Evolutionary conservation across 2,888 invertebrate genomes (phyloP).

Genomic region (Arrhopalites spinosus): DNA sequence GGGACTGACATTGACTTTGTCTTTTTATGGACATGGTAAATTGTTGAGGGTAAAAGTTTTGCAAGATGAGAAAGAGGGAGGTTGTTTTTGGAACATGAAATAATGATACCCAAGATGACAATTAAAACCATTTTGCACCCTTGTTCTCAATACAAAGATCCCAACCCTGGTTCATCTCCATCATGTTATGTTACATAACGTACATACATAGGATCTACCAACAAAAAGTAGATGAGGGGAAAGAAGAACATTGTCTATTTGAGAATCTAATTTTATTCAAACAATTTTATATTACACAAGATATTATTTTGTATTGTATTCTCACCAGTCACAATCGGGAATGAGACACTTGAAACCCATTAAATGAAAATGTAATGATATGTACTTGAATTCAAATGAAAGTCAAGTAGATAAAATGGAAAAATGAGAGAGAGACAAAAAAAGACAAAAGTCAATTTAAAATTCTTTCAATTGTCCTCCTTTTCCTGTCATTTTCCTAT

Average conservation of each 20-base stretch:
- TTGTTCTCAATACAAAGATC: conserved; percentile 21
- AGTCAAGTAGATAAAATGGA: too few species aligned
- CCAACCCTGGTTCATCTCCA: not conserved
- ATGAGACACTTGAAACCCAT: too few species aligned
- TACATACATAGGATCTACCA: too few species aligned
- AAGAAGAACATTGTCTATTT: not conserved
- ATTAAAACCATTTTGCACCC: conserved; percentile 39
- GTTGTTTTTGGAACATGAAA: conserved; percentile 24
- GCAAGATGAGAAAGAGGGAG: not conserved
- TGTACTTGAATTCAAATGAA: too few species aligned
- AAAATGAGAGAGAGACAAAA: too few species aligned
- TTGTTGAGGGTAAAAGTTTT: not conserved
- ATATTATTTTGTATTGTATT: too few species aligned
- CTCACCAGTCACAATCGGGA: too few species aligned
- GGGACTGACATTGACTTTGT: conserved; percentile 2
- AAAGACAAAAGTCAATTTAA: too few species aligned
- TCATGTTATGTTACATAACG: too few species aligned
- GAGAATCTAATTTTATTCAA: conserved; percentile 11
- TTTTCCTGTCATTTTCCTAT: too few species aligned
- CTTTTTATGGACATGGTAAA: not conserved
- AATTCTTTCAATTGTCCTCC: too few species aligned
- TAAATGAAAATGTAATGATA: too few species aligned
- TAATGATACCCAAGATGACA: conserved; percentile 36
- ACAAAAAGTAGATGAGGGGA: not conserved
- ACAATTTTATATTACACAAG: not conserved